Evolutionary conservation across 1,140 invertebrate species (phyloP).

Genomic region (Bombus superbus): DNA sequence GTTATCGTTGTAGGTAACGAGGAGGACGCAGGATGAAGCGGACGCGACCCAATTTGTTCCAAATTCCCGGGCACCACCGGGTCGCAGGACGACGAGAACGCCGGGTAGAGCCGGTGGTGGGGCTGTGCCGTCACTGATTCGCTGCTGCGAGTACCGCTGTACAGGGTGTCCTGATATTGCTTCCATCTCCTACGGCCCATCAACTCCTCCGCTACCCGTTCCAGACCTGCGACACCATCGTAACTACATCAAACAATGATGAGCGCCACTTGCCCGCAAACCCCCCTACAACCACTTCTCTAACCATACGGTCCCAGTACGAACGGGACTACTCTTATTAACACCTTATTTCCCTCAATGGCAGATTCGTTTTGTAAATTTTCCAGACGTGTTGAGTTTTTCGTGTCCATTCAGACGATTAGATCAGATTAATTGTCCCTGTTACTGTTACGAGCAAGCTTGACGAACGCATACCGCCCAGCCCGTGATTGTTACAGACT

Average conservation of each 20-base stretch:
- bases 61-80: constrained; percentile 70
- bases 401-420: too few species aligned
- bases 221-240: constrained; percentile 89
- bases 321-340: too few species aligned
- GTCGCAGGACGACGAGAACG: constrained; percentile 69
- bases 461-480: too few species aligned
- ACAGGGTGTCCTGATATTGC: constrained; percentile 92
- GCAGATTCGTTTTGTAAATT: too few species aligned
- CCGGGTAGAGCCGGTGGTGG: constrained; percentile 73
- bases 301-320: not conserved
- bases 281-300: not conserved
- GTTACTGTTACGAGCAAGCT: too few species aligned
- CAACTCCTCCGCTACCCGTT: constrained; percentile 97
- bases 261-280: constrained; percentile 49
- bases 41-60: constrained; percentile 72
- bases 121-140: constrained; percentile 69
- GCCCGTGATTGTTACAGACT: too few species aligned
- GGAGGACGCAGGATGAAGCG: constrained; percentile 65
- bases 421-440: too few species aligned
- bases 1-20: constrained; percentile 64
- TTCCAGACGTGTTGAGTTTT: too few species aligned
- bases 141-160: constrained; percentile 85
- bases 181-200: constrained; percentile 97
- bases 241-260: constrained; percentile 78
- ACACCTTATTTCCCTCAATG: too few species aligned